Evolutionary conservation across 37 sponge, comb jelly and placozoan genomes (phyloP).

Genomic region (Hormiphora californensis): DNA sequence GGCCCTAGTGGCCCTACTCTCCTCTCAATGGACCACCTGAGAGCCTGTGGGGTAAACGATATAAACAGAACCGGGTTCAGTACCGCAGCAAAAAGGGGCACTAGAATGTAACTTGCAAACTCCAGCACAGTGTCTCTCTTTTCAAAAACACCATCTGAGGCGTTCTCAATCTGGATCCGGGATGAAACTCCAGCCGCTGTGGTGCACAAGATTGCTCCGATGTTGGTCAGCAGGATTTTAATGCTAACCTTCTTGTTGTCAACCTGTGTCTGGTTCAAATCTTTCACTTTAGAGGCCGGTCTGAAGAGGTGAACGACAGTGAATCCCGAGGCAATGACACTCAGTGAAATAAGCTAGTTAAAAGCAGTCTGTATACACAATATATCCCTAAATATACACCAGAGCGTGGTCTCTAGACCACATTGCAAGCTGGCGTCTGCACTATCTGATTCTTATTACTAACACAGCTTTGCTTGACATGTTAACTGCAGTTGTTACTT

Average conservation of each 20-base stretch:
- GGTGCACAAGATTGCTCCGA: neutral
- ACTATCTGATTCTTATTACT: too few relatives aligned
- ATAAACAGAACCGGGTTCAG: slow-evolving; percentile 23
- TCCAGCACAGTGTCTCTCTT: slow-evolving; percentile 6
- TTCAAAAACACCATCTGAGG: neutral
- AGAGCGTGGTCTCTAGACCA: too few relatives aligned
- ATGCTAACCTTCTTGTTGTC: slow-evolving; percentile 26
- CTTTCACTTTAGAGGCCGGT: neutral
- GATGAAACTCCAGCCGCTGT: neutral
- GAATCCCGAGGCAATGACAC: neutral
- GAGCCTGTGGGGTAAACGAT: neutral
- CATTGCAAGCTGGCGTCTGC: too few relatives aligned
- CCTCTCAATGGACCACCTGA: too few relatives aligned
- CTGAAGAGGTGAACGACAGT: slow-evolving; percentile 10
- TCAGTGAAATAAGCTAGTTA: too few relatives aligned
- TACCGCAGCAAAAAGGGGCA: neutral
- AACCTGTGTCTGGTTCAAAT: neutral
- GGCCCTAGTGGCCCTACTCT: too few relatives aligned
- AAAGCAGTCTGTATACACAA: too few relatives aligned
- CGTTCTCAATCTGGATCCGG: neutral
- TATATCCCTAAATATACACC: too few relatives aligned
- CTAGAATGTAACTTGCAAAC: neutral
- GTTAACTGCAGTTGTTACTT: too few relatives aligned
- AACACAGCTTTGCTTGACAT: too few relatives aligned
- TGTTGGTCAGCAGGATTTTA: slow-evolving; percentile 1